Evolutionary conservation across 2,113 vertebrate genomes (phyloP), one percentile per base, ranked within the genome.

Genomic region (Melanocharis versteri): DNA sequence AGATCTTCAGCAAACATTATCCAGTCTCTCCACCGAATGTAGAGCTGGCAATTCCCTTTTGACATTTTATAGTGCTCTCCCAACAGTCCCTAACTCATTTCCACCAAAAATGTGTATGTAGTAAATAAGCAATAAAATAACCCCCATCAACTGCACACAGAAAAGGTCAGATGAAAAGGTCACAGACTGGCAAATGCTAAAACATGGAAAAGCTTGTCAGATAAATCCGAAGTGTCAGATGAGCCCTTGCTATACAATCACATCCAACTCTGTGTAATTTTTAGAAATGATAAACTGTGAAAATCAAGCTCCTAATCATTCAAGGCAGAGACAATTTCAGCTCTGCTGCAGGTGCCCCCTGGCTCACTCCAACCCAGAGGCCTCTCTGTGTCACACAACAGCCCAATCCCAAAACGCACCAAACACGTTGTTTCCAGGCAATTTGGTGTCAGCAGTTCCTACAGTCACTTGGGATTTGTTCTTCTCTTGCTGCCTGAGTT

Each of bases 71-170:
- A 71, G 28, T 4, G 57, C 14, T 87, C 68, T 73, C 68, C 65
- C 54, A 53, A 66, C 9, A 65, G 53, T 3, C n/a, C 53, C 48
- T 24, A 89, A 75, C 11, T 83, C 17, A 45, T 42, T 82, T 90
- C 40, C 93, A 57, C 58, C 14, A 42, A 77, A 92, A 73, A 65
- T 19, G 13, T 27, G 1, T 27, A 45, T 2, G 9, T 6, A 57
- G 30, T 37, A 89, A 93, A 93, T 70, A 91, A 95, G 72, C 68
- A 92, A 93, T 39, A 58, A 91, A 96, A 83, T 22, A 75, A 66
- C 54, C 50, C 56, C 68, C 30, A 78, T 75, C 21, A 58, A 33
- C 39, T 22, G 44, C 79, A 48, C 57, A 31, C 24, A 37, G 83
- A 69, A 79, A 89, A 93, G 87, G 84, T 62, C 81, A 91, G 22